A percentile compares a stretch with the other conserved stretches of the same genome.
Evolutionary conservation across 2,797 vertebrate genomes (phyloP).

Genomic region (Falco peregrinus): DNA sequence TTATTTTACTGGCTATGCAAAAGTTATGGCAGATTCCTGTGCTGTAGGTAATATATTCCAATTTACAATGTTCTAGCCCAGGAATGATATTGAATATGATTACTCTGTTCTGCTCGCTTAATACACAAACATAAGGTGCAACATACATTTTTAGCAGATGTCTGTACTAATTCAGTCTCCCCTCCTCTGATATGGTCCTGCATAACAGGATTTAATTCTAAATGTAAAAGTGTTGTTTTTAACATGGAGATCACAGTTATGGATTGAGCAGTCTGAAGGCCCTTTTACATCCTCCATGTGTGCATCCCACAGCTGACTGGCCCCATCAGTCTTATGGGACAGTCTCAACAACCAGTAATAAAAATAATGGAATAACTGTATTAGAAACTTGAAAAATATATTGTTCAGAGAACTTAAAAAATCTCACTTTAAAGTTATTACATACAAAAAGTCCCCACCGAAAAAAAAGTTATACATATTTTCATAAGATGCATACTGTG

Average conservation of each 20-base stretch:
- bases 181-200: not conserved
- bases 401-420: not conserved
- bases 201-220: not conserved
- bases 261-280: not conserved
- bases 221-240: not conserved
- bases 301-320: too few species aligned
- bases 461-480: not conserved
- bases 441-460: accelerated
- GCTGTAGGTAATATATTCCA: not conserved
- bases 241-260: not conserved
- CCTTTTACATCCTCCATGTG: not conserved
- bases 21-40: not conserved
- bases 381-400: not conserved
- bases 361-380: not conserved
- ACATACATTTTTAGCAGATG: not conserved
- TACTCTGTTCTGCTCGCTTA: not conserved
- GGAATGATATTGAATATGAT: not conserved
- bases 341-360: not conserved
- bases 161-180: not conserved
- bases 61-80: not conserved
- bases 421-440: not conserved
- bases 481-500: not conserved
- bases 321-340: not conserved
- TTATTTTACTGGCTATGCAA: not conserved
- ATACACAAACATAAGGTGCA: not conserved